phyloP scores from a whole-genome alignment of 2,888 invertebrate genomes.

The Malthinus seriepunctatus region DNA sequence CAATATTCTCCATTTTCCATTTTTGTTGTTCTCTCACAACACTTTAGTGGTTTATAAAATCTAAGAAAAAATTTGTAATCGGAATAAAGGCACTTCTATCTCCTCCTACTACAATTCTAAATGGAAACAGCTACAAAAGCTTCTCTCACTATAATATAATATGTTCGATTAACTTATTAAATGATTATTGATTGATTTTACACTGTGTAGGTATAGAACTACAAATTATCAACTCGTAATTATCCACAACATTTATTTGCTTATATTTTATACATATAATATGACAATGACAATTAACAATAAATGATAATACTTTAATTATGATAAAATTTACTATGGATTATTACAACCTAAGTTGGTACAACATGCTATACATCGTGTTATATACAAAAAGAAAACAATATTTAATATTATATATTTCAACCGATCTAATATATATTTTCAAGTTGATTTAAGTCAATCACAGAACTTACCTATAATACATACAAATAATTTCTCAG shows the following conservation, averaged over 20 bases:
- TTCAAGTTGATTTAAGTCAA: slow-evolving; percentile 7
- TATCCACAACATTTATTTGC: slow-evolving; percentile 27
- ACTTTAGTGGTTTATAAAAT: too few relatives aligned
- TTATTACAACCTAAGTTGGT: slow-evolving; percentile 17
- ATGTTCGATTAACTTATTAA: too few relatives aligned
- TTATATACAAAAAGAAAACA: slow-evolving; percentile 20
- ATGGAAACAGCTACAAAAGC: too few relatives aligned
- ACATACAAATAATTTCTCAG: neutral
- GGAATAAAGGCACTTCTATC: too few relatives aligned
- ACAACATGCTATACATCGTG: slow-evolving; percentile 20
- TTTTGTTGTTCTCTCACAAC: too few relatives aligned
- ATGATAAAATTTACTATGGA: slow-evolving; percentile 17
- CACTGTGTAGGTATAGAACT: too few relatives aligned
- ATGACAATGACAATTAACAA: slow-evolving; percentile 13
- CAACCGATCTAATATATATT: slow-evolving; percentile 7
- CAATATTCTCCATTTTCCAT: too few relatives aligned
- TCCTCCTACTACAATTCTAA: too few relatives aligned
- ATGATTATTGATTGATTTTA: too few relatives aligned
- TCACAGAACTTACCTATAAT: slow-evolving; percentile 13
- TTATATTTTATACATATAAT: slow-evolving; percentile 21
- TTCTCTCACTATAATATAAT: too few relatives aligned
- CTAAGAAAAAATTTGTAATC: too few relatives aligned
- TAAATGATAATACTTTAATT: slow-evolving; percentile 17
- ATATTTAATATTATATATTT: slow-evolving; percentile 16
- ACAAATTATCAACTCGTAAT: neutral